Evolutionary conservation across 2,797 vertebrate genomes (phyloP).

Genomic region (Ctenochaetus hawaiiensis): DNA sequence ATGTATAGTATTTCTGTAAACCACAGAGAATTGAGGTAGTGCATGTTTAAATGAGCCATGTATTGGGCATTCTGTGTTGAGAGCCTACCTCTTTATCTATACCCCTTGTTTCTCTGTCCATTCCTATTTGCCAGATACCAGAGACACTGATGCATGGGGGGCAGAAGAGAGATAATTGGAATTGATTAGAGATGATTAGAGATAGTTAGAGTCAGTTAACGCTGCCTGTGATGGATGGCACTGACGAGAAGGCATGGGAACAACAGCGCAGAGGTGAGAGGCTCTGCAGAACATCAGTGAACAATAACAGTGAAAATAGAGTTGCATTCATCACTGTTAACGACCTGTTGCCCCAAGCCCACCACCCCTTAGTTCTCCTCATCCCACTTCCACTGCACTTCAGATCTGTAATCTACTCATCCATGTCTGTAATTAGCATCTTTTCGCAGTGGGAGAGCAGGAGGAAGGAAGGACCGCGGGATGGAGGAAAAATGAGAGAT

Average conservation of each 20-base stretch:
- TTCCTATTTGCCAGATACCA: conserved; percentile 54
- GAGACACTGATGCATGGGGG: conserved; percentile 72
- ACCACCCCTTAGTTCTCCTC: conserved; percentile 67
- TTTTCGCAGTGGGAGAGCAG: conserved; percentile 81
- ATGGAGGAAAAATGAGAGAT: conserved; percentile 58
- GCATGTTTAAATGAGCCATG: neutral
- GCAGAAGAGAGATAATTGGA: conserved; percentile 76
- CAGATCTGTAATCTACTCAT: conserved; percentile 83
- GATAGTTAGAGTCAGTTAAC: conserved; percentile 77
- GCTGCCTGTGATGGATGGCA: conserved; percentile 76
- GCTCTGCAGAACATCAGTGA: conserved; percentile 54
- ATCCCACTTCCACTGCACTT: conserved; percentile 74
- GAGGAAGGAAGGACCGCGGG: conserved; percentile 72
- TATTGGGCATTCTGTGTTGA: conserved; percentile 29
- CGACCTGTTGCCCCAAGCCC: conserved; percentile 75
- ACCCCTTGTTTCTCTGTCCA: conserved; percentile 34
- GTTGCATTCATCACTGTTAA: conserved; percentile 84
- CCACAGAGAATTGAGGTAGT: neutral
- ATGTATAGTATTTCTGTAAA: neutral
- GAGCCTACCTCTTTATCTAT: conserved; percentile 39
- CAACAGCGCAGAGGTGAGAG: conserved; percentile 52
- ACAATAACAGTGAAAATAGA: conserved; percentile 84
- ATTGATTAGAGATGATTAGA: conserved; percentile 80
- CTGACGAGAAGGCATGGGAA: conserved; percentile 57
- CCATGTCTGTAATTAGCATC: conserved; percentile 85